Evolutionary conservation across 2,797 vertebrate species (phyloP).

Genomic region (Sebastes alutus): DNA sequence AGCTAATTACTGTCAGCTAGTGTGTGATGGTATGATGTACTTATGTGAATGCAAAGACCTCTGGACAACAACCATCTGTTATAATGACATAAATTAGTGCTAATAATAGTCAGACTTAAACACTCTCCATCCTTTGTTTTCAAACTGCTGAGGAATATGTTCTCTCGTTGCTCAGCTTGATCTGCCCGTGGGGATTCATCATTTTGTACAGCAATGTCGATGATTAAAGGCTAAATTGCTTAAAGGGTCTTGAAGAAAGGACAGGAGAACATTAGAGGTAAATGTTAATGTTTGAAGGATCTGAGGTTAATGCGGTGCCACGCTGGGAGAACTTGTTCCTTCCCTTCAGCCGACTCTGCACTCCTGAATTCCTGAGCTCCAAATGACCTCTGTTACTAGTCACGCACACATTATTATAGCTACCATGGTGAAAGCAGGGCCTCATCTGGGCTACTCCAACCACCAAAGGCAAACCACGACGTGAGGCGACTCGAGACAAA

Average conservation of each 20-base stretch:
- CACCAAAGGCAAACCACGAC: not conserved
- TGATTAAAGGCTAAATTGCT: conserved; percentile 60
- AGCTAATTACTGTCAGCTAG: not conserved
- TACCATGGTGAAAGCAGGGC: conserved; percentile 3
- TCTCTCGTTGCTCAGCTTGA: conserved; percentile 36
- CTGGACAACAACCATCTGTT: conserved; percentile 26
- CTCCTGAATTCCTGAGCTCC: conserved; percentile 26
- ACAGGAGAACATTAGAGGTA: conserved; percentile 39
- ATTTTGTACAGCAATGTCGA: conserved; percentile 49
- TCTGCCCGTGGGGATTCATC: conserved; percentile 48
- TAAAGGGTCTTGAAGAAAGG: conserved; percentile 40
- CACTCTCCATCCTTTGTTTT: conserved; percentile 28
- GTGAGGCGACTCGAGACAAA: conserved; percentile 18
- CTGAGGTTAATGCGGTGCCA: conserved; percentile 58
- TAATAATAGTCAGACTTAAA: conserved; percentile 39
- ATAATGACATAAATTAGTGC: conserved; percentile 44
- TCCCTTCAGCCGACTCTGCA: conserved; percentile 29
- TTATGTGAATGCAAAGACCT: conserved; percentile 20
- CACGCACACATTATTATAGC: conserved; percentile 12
- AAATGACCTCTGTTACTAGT: conserved; percentile 29
- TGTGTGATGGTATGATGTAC: not conserved
- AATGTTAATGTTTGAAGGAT: conserved; percentile 52
- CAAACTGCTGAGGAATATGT: conserved; percentile 38
- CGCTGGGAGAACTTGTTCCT: conserved; percentile 51
- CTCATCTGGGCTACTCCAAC: conserved; percentile 1